Evolutionary conservation across 1,140 invertebrate genomes (phyloP), one percentile per base, ranked within the genome.

Genomic region (Heliconius eleuchia): DNA sequence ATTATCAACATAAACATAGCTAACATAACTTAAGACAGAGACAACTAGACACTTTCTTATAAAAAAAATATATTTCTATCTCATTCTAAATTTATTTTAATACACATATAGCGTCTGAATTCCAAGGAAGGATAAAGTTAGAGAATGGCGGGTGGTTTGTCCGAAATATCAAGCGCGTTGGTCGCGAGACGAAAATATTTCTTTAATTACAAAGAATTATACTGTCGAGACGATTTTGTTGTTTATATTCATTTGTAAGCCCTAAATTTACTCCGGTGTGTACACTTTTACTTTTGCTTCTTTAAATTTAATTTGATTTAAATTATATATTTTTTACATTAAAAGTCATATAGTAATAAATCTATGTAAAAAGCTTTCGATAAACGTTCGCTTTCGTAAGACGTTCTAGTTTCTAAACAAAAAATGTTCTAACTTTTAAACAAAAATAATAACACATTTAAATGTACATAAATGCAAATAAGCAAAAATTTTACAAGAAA

Each of bases 121-220:
- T 87, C 84, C 82, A 81, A 85, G 82, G 82, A 84, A 79, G 81
- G 85, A 84, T 84, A 86, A 80, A 87, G 78, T 88, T 87, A 85
- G 85, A 85, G 85, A 84, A 83, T 85, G 81, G 83, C 83, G 77
- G 82, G 81, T 76, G 86, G 83, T 81, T 82, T 71, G 79, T 77
- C 82, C 80, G 72, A 84, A 88, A 84, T 87, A 83, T 84, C 74
- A 80, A 78, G 77, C 82, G 85, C 88, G 88, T 90, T 90, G 88
- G 88, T 88, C 88, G 70, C 50, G 74, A 39, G 60, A 75, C 46
- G 50, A 88, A 88, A 66, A 66, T 66, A 66, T 66, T 66, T 66
- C 60, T 66, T 66, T 66, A 66, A 66, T 66, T 66, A 66, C 27
- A 16, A 23, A 57, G 55, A 66, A 30, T 66, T 66, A n/a, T 66